Percentiles rank a stretch among this genome's conserved stretches.
Evolutionary conservation across 2,888 invertebrate species (phyloP).

Genomic region (Gasteruption jaculator): DNA sequence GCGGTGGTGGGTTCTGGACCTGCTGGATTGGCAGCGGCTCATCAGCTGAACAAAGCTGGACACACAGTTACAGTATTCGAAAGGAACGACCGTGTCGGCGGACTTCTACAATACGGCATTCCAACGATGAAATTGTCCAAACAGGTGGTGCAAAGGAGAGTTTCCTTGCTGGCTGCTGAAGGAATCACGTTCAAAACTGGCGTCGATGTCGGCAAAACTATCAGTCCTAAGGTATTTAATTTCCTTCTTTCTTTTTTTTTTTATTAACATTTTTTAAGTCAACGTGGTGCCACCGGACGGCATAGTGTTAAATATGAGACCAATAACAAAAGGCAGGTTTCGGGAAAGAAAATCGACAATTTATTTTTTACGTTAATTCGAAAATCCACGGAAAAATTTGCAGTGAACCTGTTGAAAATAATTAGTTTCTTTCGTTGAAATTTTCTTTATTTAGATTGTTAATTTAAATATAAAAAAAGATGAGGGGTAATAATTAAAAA

Average conservation of each 20-base stretch:
- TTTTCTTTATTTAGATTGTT: no score
- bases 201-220: constrained; percentile 86
- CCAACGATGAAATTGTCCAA: constrained; percentile 99
- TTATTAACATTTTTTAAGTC: no score
- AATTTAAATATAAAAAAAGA: no score
- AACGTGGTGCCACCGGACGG: no score
- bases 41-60: constrained; percentile 95
- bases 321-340: no score
- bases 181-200: constrained; percentile 88
- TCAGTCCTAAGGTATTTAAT: constrained; percentile 63
- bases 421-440: no score
- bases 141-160: constrained; percentile 83
- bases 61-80: constrained; percentile 96
- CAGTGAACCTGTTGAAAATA: no score
- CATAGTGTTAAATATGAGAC: no score
- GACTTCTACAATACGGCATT: constrained; percentile 95
- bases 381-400: neutral
- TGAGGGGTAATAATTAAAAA: no score
- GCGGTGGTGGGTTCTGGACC: constrained; percentile 94
- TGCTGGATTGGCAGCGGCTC: constrained; percentile 91
- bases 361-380: constrained; percentile 2
- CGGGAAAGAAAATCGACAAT: constrained; percentile 1
- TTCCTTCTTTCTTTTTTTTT: no score
- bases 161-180: constrained; percentile 82
- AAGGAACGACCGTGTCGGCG: constrained; percentile 92